Evolutionary conservation across 2,888 invertebrate species (phyloP).

Genomic region (Acronicta aceris): DNA sequence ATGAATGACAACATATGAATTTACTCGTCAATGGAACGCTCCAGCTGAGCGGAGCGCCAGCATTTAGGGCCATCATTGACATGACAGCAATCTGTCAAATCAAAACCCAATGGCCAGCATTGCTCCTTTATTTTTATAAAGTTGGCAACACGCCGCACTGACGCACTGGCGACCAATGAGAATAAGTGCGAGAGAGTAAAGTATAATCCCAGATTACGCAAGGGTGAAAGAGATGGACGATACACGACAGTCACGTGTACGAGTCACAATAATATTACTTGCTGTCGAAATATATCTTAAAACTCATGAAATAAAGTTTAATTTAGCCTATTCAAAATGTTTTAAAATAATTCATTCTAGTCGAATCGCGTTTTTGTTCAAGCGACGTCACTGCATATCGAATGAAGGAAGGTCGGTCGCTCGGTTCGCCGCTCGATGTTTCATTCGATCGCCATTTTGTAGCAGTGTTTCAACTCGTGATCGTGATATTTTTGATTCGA

Average conservation of each 20-base stretch:
- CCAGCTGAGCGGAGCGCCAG: too few species aligned
- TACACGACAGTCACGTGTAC: conserved; percentile 30
- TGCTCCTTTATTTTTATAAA: conserved; percentile 28
- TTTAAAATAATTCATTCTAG: conserved; percentile 11
- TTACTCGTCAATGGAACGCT: conserved; percentile 49
- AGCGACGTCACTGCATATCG: conserved; percentile 59
- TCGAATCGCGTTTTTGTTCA: conserved; percentile 13
- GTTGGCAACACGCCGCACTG: conserved; percentile 51
- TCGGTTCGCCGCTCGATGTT: conserved; percentile 66
- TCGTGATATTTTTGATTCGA: conserved; percentile 79
- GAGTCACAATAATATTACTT: neutral
- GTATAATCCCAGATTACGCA: neutral
- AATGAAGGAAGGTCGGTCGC: conserved; percentile 69
- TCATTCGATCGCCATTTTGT: conserved; percentile 78
- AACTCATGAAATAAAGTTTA: fast-evolving
- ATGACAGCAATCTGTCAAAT: too few species aligned
- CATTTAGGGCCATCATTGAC: too few species aligned
- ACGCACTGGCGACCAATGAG: conserved; percentile 29
- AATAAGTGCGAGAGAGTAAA: conserved; percentile 39
- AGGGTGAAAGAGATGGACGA: conserved; percentile 31
- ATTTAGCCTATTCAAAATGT: neutral
- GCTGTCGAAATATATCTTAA: neutral
- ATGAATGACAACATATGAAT: too few species aligned
- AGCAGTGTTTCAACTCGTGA: conserved; percentile 63
- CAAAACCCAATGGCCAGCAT: too few species aligned